phyloP scores from a whole-genome alignment of 2,888 invertebrate species.

The Caenorhabditis imperialis region DNA sequence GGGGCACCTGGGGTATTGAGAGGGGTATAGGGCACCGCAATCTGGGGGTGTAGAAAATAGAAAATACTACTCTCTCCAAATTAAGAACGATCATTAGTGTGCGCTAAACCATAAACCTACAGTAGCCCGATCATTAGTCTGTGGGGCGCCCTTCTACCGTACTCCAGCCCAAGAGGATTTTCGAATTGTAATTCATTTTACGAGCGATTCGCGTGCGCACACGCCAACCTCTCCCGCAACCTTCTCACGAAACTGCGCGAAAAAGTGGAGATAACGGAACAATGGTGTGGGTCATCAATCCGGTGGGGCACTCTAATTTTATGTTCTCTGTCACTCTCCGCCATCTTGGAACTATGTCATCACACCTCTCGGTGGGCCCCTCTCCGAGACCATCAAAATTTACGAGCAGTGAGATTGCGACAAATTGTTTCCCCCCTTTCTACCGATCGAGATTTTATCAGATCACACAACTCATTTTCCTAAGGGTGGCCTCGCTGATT shows the following conservation, averaged over 20 bases:
- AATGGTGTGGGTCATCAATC: conserved; percentile 44
- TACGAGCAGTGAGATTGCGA: conserved; percentile 53
- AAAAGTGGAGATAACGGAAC: conserved; percentile 31
- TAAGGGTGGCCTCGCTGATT: conserved; percentile 39
- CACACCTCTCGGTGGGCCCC: conserved; percentile 36
- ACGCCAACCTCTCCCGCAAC: conserved; percentile 12
- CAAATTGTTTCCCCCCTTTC: conserved; percentile 49
- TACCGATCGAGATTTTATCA: conserved; percentile 50
- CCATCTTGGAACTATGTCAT: conserved; percentile 43
- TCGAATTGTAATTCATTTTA: conserved; percentile 50
- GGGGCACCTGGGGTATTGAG: background rate
- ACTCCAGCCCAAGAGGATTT: too few species aligned
- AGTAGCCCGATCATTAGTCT: conserved; percentile 41
- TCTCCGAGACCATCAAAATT: conserved; percentile 50
- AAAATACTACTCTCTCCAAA: conserved; percentile 44
- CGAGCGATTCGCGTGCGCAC: conserved; percentile 52
- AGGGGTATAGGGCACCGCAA: conserved; percentile 2
- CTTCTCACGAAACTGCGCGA: conserved; percentile 43
- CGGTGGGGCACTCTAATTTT: conserved; percentile 29
- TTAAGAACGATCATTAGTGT: conserved; percentile 50
- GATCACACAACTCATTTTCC: conserved; percentile 29
- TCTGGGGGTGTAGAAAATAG: conserved; percentile 14
- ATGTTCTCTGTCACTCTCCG: conserved; percentile 52
- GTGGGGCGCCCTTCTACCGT: conserved; percentile 43
- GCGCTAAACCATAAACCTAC: conserved; percentile 54